Base-by-base conservation (phyloP, 2,888 invertebrate species). In the Diarsia rubi region DNA sequence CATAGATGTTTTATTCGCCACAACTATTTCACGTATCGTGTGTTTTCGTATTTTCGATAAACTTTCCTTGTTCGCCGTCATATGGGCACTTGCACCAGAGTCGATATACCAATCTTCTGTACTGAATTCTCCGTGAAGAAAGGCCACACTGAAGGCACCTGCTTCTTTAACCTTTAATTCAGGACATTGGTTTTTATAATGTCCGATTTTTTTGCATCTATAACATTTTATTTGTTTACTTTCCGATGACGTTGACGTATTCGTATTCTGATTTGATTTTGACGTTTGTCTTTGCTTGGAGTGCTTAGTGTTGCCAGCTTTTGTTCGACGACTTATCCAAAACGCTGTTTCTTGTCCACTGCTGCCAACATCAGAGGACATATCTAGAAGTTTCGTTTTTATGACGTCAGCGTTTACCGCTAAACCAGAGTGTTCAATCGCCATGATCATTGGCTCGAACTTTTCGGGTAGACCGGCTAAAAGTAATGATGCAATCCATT, bases 381-480 rank as follows among this genome's bases (percentile, higher is more conserved):
- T 78, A 54, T 84, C 84, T 1, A 81, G 47, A 2, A 60, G 21
- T 5, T 37, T 37, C 12, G 60, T 37, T 21, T 37, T 21, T 3
- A 31, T 31, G 31, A 60, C 21, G 31, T 31, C 54, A 54, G 54
- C 24, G 3, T 6, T 54, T 3, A 54, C 14, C 5, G 54, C 54
- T 3, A 54, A 14, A 14, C 24, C 54, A 14, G 54, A 54, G 14
- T 54, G 54, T 14, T 54, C 54, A 14, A 54, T 54, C 24, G 49
- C 49, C 49, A 49, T 49, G 8, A 49, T 49, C 52, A 52, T 52
- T 11, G 52, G n/a, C 11, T 8, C 9, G 11, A n/a, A 52, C 12
- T 52, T 57, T 81, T 84, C 84, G 14, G 84, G 70, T 16, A 84
- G 67, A 14, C 86, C 86, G 4, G 84, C 83, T 59, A 86, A 79